Conservation (phyloP, 1,140 invertebrate genomes). For the Caenorhabditis briggsae region DNA sequence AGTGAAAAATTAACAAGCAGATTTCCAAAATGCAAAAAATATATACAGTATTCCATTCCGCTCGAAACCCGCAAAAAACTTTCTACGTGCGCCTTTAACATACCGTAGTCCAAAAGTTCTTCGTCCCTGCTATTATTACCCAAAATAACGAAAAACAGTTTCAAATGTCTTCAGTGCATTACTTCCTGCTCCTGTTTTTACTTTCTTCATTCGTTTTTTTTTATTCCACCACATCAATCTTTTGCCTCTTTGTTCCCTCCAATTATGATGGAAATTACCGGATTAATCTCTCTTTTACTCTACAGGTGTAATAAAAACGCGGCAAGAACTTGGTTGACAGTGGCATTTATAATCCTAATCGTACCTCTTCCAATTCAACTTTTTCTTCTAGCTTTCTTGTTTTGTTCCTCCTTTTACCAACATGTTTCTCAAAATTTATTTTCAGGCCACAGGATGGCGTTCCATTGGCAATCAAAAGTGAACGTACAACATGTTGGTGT, state of each 20-base stretch:
- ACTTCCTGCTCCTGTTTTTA: background rate
- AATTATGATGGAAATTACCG: conserved; percentile 42
- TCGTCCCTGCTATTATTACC: too few species aligned
- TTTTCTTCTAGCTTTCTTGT: background rate
- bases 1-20: too few species aligned
- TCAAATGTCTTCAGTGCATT: too few species aligned
- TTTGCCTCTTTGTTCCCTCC: background rate
- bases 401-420: background rate
- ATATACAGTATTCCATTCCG: too few species aligned
- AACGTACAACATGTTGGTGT: conserved; percentile 85
- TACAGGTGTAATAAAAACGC: conserved; percentile 8
- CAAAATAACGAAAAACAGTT: too few species aligned
- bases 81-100: too few species aligned
- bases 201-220: background rate
- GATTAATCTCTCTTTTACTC: conserved; percentile 47
- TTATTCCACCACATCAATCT: conserved; percentile 31
- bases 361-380: background rate
- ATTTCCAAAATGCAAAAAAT: too few species aligned
- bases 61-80: too few species aligned
- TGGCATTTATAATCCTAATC: conserved; percentile 34
- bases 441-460: conserved; percentile 80
- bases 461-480: conserved; percentile 85
- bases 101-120: too few species aligned
- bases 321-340: conserved; percentile 29
- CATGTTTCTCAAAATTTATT: background rate